Evolutionary conservation across 2,113 vertebrate species (phyloP), one percentile per base, ranked within the genome.

Genomic region (Ophiodon elongatus): DNA sequence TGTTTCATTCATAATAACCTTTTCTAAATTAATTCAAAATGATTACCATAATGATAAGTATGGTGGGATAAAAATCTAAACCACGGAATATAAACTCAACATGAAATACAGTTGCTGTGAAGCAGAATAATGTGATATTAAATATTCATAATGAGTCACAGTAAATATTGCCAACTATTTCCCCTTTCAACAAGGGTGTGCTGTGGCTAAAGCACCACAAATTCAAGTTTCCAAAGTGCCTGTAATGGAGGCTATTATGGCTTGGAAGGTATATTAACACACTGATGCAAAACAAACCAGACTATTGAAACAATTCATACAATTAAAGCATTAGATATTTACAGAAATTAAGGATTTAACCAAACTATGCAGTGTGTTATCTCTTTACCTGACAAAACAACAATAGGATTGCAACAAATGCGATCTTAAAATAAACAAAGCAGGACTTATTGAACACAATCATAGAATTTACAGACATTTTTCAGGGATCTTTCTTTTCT

Each of bases 121-220:
- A 27, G 25, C 4, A 6, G n/a, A 83, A 56, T 59, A 6, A 69
- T 39, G 35, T 41, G 33, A 67, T 63, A 64, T 81, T 68, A 71
- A 60, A 63, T 63, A 64, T 81, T 65, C 66, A 60, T 60, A 31
- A 17, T 31, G 25, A 27, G 64, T 83, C 54, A 54, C 50, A 79
- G 72, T 79, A 64, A 59, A 15, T 63, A 50, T 74, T 77, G 60
- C 79, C 71, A 84, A 33, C 52, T 29, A 21, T 81, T 67, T 69
- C 29, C 27, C 56, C 19, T 75, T 70, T 50, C 19, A 67, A 43
- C 23, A 65, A 8, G 59, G 29, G 39, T 63, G 64, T 57, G 50
- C 67, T 79, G 39, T 67, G 72, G 63, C 60, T 82, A 66, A 75
- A n/a, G n/a, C 56, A 45, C 62, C 64, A 59, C 56, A 68, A 37